These are phyloP conservation scores for Patella depressa DNA, from an alignment of 2,888 invertebrate genomes.

Conservation along the genomic window DNA sequence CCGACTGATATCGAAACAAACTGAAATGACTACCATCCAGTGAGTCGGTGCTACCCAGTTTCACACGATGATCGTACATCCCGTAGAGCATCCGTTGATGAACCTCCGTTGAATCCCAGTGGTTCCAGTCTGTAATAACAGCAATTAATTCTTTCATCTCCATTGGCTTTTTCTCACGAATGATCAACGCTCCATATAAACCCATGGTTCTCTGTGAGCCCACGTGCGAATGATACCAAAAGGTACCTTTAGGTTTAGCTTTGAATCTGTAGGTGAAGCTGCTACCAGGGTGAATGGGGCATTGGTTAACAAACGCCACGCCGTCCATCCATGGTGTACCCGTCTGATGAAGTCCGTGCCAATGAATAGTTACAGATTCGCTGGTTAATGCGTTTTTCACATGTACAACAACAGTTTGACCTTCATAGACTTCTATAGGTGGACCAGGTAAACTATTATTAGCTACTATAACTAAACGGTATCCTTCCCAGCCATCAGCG, in stretches of 20 bases:
- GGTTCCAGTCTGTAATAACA: constrained; percentile 54
- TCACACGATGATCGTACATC: constrained; percentile 36
- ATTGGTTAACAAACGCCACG: neutral
- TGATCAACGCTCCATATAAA: constrained; percentile 57
- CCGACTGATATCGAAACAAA: constrained; percentile 36
- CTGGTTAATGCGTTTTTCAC: neutral
- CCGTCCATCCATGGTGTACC: constrained; percentile 4
- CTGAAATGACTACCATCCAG: constrained; percentile 24
- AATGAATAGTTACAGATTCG: neutral
- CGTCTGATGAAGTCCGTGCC: neutral
- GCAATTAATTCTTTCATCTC: constrained; percentile 37
- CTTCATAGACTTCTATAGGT: neutral
- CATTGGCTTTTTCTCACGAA: constrained; percentile 35
- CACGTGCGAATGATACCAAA: constrained; percentile 55
- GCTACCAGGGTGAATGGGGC: neutral
- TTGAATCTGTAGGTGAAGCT: constrained; percentile 25
- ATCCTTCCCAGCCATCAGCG: neutral
- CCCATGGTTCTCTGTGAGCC: constrained; percentile 58
- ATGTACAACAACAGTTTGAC: neutral
- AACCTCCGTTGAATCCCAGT: constrained; percentile 43
- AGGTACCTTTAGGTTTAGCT: constrained; percentile 43
- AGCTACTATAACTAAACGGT: neutral
- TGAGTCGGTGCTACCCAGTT: constrained; percentile 13
- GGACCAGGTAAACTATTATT: neutral
- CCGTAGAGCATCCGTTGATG: constrained; percentile 45